Evolutionary conservation across 2,113 vertebrate species (phyloP), one percentile per base, ranked within the genome.

Genomic region (Triplophysa tibetana): DNA sequence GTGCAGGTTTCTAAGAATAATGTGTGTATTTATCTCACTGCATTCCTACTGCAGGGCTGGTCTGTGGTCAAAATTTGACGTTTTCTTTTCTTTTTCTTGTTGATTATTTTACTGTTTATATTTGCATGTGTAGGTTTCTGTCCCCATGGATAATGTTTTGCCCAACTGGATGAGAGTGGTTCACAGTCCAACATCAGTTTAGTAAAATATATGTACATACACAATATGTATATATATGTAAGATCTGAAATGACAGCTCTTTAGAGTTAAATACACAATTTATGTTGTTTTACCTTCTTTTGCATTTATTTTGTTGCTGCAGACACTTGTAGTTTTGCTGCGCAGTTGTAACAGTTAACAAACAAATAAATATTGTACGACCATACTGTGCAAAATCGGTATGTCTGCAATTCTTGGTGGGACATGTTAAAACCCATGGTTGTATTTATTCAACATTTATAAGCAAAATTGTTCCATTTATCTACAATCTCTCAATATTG

Each of bases 291-390:
- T 86, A 85, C 94, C 93, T 95, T 93, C 85, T 95, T 94, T 94
- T 94, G 95, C 93, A 97, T 94, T 84, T 92, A 93, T 93, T 93
- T 94, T 95, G 94, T 97, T 94, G 94, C 95, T 96, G 93, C 96
- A 94, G 94, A 95, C 91, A 89, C 95, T 93, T 97, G 95, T 96
- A 94, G 94, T 94, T 90, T 96, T 96, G 95, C 97, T 97, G 95
- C 95, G 95, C 94, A 96, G 94, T 92, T 98, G 95, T 97, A 98
- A 97, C 93, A 91, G 94, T 94, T 92, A 93, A 95, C 92, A 88
- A 93, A 95, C 94, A 93, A 95, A 98, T 97, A 98, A 98, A 97
- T 97, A 96, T 96, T 96, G 96, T 98, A 98, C 94, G 94, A 95
- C 94, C 94, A 92, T 94, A 95, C 92, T 94, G 92, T 96, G 95